Conservation (phyloP, 2,797 vertebrate genomes). For the Carduelis carduelis region DNA sequence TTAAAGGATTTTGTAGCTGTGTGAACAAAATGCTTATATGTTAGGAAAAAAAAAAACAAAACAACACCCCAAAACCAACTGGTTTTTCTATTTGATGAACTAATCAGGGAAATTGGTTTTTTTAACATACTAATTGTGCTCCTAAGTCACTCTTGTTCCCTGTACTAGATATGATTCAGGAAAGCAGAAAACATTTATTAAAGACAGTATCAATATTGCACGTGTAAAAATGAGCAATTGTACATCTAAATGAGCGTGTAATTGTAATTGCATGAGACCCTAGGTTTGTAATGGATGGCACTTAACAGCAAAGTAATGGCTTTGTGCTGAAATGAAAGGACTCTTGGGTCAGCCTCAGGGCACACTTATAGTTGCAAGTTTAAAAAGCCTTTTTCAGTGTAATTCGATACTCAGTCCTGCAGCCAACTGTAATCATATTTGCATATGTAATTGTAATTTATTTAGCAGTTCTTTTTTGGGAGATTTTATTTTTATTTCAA, state of each 20-base stretch:
- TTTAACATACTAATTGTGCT: not conserved
- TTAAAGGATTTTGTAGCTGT: not conserved
- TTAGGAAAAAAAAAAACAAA: not conserved
- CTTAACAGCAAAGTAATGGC: not conserved
- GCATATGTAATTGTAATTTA: not conserved
- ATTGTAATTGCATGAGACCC: constrained; percentile 7
- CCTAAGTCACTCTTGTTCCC: not conserved
- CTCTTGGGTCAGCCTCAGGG: not conserved
- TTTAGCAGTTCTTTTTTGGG: not conserved
- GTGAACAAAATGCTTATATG: not conserved
- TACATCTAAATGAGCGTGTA: not conserved
- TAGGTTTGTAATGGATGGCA: not conserved
- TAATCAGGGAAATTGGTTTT: not conserved
- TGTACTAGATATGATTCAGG: not conserved
- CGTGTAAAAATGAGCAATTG: not conserved
- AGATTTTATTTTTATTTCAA: not conserved
- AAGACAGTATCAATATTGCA: not conserved
- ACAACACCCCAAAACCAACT: not conserved
- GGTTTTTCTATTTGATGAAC: not conserved
- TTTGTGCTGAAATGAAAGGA: not conserved
- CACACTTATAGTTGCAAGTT: not conserved
- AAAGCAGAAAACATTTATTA: not conserved
- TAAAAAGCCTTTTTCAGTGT: not conserved
- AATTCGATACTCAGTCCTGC: not conserved
- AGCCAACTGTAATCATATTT: not conserved